phyloP scores from a whole-genome alignment of 2,888 invertebrate genomes.

The Torymus auratus region DNA sequence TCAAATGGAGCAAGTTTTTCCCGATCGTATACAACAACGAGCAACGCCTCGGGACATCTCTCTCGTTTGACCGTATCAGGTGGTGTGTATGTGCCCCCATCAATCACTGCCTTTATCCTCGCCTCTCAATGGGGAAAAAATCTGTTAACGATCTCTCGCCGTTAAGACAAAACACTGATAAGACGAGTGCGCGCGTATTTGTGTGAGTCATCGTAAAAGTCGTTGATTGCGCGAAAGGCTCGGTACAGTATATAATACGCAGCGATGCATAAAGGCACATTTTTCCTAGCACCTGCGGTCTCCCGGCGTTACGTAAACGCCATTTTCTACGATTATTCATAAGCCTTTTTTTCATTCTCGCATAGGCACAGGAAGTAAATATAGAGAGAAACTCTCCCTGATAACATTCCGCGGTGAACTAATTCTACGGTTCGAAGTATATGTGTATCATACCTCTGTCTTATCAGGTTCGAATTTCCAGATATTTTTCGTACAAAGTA shows the following conservation, averaged over 20 bases:
- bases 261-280: conserved; percentile 18
- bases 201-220: conserved; percentile 52
- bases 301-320: conserved; percentile 34
- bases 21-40: too few relatives aligned
- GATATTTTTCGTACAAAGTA: too few relatives aligned
- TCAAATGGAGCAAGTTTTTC: conserved; percentile 17
- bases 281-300: conserved; percentile 39
- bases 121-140: neutral
- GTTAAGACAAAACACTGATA: conserved; percentile 47
- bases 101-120: neutral
- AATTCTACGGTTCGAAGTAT: neutral
- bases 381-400: conserved; percentile 5
- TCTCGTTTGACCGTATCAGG: too few relatives aligned
- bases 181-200: conserved; percentile 7
- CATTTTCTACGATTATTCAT: conserved; percentile 46
- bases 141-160: conserved; percentile 6
- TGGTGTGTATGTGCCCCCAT: neutral
- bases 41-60: too few relatives aligned
- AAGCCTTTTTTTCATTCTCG: conserved; percentile 9
- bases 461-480: too few relatives aligned
- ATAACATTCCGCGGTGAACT: conserved; percentile 5
- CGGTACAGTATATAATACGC: neutral
- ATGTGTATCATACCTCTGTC: too few relatives aligned
- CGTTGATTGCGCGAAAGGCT: conserved; percentile 25
- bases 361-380: conserved; percentile 11